phyloP scores from a whole-genome alignment of 1,140 invertebrate genomes.

The Propsilocerus akamusi region DNA sequence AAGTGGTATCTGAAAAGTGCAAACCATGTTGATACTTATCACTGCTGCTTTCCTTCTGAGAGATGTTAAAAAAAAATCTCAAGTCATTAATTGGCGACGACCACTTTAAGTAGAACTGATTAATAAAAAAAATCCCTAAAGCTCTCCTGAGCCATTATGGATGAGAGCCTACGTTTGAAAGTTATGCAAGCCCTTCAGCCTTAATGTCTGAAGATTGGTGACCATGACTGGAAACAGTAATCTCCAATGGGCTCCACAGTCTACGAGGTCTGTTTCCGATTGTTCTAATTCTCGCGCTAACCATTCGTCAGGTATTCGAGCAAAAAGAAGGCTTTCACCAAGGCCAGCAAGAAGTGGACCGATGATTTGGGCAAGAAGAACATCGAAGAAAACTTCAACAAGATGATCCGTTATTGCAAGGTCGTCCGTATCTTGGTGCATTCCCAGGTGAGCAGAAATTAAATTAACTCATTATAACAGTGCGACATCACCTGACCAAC shows the following conservation, averaged over 20 bases:
- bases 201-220: conserved; percentile 12
- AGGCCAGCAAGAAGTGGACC: conserved; percentile 96
- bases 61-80: too few species aligned
- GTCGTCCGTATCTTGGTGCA: conserved; percentile 93
- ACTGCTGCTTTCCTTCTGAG: conserved; percentile 26
- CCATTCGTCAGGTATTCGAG: conserved; percentile 79
- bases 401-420: conserved; percentile 97
- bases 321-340: conserved; percentile 99
- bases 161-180: conserved; percentile 34
- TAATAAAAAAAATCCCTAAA: conserved; percentile 19
- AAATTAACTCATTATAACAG: neutral
- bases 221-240: conserved; percentile 20
- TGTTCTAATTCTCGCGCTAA: conserved; percentile 6
- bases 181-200: conserved; percentile 22
- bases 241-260: conserved; percentile 40
- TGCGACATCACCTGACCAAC: conserved; percentile 17
- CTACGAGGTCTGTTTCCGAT: conserved; percentile 19
- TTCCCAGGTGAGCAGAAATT: conserved; percentile 58
- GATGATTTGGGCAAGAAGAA: conserved; percentile 91
- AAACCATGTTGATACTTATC: conserved; percentile 14
- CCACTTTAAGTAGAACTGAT: neutral
- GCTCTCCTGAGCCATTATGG: conserved; percentile 40
- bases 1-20: neutral
- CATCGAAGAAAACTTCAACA: conserved; percentile 91
- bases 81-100: neutral